A percentile compares a stretch with the other conserved stretches of the same genome.
These are phyloP conservation scores for Crotalus tigris DNA, from an alignment of 2,113 vertebrate genomes.

Conservation along the genomic window DNA sequence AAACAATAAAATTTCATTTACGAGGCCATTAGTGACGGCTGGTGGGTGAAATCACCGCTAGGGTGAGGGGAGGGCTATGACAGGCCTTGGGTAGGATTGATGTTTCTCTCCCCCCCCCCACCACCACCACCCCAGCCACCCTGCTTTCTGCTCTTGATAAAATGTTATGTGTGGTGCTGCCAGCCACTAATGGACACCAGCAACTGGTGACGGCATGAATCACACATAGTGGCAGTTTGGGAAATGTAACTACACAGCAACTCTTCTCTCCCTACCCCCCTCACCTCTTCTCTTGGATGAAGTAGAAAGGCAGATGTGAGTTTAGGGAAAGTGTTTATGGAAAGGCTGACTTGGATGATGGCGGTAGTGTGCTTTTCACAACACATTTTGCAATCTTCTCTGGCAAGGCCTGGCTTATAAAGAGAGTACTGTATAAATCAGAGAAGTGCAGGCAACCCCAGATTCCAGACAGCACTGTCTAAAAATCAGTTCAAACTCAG, in stretches of 20 bases:
- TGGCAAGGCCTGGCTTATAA: background rate
- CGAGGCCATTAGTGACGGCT: constrained; percentile 23
- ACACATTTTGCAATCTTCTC: background rate
- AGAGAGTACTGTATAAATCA: too few species aligned
- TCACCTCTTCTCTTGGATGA: background rate
- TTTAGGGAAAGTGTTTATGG: background rate
- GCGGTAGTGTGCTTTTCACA: too few species aligned
- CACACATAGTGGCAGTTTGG: background rate
- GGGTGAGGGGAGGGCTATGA: background rate
- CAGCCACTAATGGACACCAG: constrained; percentile 28
- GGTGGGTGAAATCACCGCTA: constrained; percentile 23
- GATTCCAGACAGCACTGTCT: background rate
- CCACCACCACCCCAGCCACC: background rate
- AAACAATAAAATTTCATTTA: constrained; percentile 37
- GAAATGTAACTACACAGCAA: constrained; percentile 2
- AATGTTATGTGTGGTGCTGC: constrained; percentile 16
- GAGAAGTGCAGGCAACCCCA: background rate
- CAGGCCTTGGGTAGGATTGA: constrained; percentile 5
- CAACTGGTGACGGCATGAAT: constrained; percentile 18
- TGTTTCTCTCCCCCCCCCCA: background rate
- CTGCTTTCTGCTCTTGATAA: constrained; percentile 7
- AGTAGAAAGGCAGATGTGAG: background rate
- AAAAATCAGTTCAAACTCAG: background rate
- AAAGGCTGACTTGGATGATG: background rate
- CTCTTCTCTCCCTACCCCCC: background rate